Evolutionary conservation across 2,797 vertebrate species (phyloP).

Genomic region (Lepus oiostolus): DNA sequence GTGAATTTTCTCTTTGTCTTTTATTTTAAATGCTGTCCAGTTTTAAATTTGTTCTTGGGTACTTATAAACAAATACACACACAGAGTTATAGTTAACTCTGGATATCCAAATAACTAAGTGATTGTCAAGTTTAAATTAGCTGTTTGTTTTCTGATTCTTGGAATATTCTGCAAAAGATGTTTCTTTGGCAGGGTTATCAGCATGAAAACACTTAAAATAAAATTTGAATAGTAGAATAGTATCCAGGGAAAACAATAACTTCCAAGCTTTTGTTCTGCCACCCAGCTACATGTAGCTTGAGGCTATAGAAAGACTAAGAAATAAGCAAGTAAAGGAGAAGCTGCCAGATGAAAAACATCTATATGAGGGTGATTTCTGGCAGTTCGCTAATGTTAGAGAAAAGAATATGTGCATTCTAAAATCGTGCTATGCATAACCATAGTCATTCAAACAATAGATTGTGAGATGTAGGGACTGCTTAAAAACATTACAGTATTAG

Average conservation of each 20-base stretch:
- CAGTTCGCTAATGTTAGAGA: background rate
- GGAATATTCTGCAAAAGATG: slow-evolving; percentile 16
- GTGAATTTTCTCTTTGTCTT: background rate
- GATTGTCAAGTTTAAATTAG: slow-evolving; percentile 64
- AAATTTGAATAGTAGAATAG: slow-evolving; percentile 59
- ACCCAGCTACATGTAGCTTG: background rate
- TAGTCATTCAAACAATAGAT: background rate
- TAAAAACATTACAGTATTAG: background rate
- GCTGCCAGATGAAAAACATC: background rate
- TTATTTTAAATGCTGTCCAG: slow-evolving; percentile 33
- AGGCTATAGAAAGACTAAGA: background rate
- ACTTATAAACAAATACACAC: background rate
- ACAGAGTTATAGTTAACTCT: too few species aligned
- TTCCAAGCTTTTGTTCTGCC: slow-evolving; percentile 72
- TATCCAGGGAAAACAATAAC: slow-evolving; percentile 59
- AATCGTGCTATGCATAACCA: background rate
- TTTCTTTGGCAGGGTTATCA: slow-evolving; percentile 42
- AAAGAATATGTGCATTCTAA: background rate
- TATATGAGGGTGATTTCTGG: background rate
- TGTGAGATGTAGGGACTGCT: background rate
- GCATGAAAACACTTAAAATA: slow-evolving; percentile 51
- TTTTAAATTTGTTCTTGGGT: slow-evolving; percentile 5
- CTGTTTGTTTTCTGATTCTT: slow-evolving; percentile 64
- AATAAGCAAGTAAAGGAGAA: background rate
- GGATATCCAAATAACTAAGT: slow-evolving; percentile 61